Base-by-base conservation (phyloP, 2,888 invertebrate genomes). In the Spodoptera picta region DNA sequence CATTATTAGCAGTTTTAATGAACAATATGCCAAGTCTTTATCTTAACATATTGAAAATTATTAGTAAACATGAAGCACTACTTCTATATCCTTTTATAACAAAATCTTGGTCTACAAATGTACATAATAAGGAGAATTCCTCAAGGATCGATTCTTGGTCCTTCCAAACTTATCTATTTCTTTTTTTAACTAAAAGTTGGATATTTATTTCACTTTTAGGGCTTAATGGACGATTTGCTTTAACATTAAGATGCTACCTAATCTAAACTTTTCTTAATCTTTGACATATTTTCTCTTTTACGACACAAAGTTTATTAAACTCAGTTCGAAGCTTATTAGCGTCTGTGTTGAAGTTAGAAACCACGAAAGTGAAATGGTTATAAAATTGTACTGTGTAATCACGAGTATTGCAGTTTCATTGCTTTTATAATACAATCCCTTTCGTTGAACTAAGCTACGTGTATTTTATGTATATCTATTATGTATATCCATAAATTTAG, bases 361-460 rank as follows among this genome's bases (percentile, higher is more conserved):
- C 70, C 65, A 59, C 44, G 46, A 70, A 65, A 70, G 58, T 54
- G 58, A 69, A 64, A 69, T 52, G 70, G 48, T 42, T 57, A 12
- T 45, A n/a, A 62, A 48, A 27, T 48, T 48, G 27, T 14, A 31
- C 12, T 14, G 19, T n/a, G 27, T 11, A 56, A 68, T 45, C 9
- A 4, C 19, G 27, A 58, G 3, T 19, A 19, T 47, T 36, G 63
- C 36, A 43, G 36, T 49, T 10, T 68, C 45, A 46, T 50, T 49
- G 52, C 53, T 46, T 4, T 0, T 45, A 49, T 11, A 42, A 31
- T 31, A 64, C 57, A 49, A 46, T 69, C 7, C 46, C 41, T 64
- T 64, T 58, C 52, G 14, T 57, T 44, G 0, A 7, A 36, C 36
- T 36, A 27, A 27, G 27, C 27, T 27, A 5, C 27, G 4, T 27